Evolutionary conservation across 2,888 invertebrate genomes (phyloP), one percentile per base, ranked within the genome.

Genomic region (Hydroisotoma schaefferi): DNA sequence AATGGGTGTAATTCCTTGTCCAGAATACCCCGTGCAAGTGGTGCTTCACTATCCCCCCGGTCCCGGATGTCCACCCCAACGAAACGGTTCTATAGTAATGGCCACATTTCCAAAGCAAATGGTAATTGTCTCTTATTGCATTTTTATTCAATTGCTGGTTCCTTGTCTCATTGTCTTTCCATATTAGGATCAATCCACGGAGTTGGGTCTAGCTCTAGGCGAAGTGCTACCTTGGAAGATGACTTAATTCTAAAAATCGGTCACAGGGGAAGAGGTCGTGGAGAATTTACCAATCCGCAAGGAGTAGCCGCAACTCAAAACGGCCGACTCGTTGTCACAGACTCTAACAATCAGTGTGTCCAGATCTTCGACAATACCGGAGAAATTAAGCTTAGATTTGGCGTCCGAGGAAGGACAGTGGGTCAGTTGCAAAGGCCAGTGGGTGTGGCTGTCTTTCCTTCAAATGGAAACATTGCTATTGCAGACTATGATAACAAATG

Each of bases 271-370:
- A 75, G 80, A 46, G 76, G 76, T 57, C 76, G 77, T 57, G 80
- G 81, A 23, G 80, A 81, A 68, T 81, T 81, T 72, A 78, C 78
- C 23, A 81, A 81, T 73, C 80, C 81, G 23, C 81, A 81, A 68
- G 80, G 80, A 23, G 74, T 80, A 4, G 77, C 78, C 57, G 75
- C 74, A 44, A 75, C 76, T n/a, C 37, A 66, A 2, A 76, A 76
- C 54, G 78, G 78, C 22, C 76, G 75, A 54, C 75, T 81, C 27
- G 72, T 99, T 69, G 99, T 85, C 6, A 84, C 84, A 8, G 83
- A 83, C 75, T 99, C 99, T 33, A 99, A 99, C 80, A 99, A 99
- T 76, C 99, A 99, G 77, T 87, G 99, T 60, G 98, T 99, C 70
- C 95, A 98, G 80, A 97, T 99, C 75, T 99, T 99, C 76, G 98